Evolutionary conservation across 2,797 vertebrate genomes (phyloP).

Genomic region (Notamacropus eugenii): DNA sequence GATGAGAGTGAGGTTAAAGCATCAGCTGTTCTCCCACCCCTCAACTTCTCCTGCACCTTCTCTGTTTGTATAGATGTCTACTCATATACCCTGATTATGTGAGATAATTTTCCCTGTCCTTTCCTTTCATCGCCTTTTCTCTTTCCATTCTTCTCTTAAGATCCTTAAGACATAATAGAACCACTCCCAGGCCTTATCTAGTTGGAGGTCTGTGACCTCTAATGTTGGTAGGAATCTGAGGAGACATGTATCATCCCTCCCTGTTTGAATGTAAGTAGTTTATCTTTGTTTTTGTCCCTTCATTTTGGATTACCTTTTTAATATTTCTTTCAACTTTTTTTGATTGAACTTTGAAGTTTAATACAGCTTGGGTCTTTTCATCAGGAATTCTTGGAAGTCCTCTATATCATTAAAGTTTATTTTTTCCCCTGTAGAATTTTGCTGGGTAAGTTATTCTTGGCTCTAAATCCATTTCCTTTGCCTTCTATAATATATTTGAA

Average conservation of each 20-base stretch:
- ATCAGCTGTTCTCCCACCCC: background rate
- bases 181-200: background rate
- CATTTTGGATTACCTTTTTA: background rate
- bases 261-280: background rate
- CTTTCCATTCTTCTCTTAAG: background rate
- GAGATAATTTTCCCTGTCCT: background rate
- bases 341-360: background rate
- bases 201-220: background rate
- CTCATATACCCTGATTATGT: background rate
- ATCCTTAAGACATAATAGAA: background rate
- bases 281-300: background rate
- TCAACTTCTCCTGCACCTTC: too few species aligned
- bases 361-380: background rate
- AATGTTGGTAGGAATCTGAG: background rate
- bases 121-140: background rate
- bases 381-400: background rate
- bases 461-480: background rate
- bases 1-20: background rate
- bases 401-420: background rate
- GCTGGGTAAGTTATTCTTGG: background rate
- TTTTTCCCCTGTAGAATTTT: background rate
- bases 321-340: background rate
- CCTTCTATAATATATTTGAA: background rate
- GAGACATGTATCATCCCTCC: background rate
- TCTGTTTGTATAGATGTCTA: background rate